Percentiles rank a stretch among this genome's conserved stretches.
These are phyloP conservation scores for Exocentrus adspersus DNA, from an alignment of 2,888 invertebrate species.

Conservation along the genomic window DNA sequence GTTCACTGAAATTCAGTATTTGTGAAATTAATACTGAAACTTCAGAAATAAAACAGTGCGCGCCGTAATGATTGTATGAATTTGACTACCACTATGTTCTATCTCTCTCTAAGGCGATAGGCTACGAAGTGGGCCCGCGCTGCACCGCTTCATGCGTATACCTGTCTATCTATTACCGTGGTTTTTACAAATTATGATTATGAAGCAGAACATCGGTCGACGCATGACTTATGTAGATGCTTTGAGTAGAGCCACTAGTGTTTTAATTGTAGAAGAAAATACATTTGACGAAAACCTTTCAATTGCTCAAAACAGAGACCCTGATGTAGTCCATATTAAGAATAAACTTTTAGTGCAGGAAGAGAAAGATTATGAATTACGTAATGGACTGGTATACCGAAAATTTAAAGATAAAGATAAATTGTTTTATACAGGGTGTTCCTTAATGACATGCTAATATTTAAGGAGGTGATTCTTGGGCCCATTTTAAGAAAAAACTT, in stretches of 20 bases:
- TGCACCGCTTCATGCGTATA: too few species aligned
- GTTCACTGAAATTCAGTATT: too few species aligned
- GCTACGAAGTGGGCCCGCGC: too few species aligned
- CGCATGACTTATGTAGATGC: slow-evolving; percentile 38
- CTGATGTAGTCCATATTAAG: neutral
- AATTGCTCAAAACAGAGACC: neutral
- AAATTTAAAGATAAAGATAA: slow-evolving; percentile 1
- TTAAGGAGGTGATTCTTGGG: neutral
- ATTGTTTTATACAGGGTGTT: neutral
- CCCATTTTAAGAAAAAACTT: slow-evolving; percentile 9
- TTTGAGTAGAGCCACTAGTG: slow-evolving; percentile 22
- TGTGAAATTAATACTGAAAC: too few species aligned
- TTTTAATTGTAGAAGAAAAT: slow-evolving; percentile 31
- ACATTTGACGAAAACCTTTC: slow-evolving; percentile 29
- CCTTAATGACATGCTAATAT: neutral
- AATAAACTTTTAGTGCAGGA: neutral
- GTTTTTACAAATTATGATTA: too few species aligned
- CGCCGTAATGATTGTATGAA: too few species aligned
- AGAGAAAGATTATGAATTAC: neutral
- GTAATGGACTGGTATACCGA: slow-evolving; percentile 1
- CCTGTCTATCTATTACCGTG: too few species aligned
- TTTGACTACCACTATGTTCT: too few species aligned
- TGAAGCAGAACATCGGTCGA: slow-evolving; percentile 29
- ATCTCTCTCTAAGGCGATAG: too few species aligned
- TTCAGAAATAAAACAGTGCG: too few species aligned